Evolutionary conservation across 2,797 vertebrate species (phyloP).

Genomic region (Oryzias sinensis): DNA sequence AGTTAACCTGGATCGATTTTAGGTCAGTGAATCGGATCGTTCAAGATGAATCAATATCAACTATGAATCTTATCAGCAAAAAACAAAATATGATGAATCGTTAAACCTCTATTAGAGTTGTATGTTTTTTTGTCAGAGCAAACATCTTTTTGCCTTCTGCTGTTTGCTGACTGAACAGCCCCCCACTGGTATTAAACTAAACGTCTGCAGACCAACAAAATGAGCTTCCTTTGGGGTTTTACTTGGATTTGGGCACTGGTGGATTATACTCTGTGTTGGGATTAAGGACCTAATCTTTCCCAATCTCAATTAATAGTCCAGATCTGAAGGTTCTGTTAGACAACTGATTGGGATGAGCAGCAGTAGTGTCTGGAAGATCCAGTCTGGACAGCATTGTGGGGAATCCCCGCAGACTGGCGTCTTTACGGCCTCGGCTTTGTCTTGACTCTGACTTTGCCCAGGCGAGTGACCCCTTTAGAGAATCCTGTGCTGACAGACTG

Average conservation of each 20-base stretch:
- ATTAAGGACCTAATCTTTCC: conserved; percentile 80
- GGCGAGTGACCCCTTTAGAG: conserved; percentile 42
- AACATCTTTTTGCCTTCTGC: conserved; percentile 4
- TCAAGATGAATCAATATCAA: too few species aligned
- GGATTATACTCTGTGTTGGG: conserved; percentile 81
- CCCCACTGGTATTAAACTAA: conserved; percentile 35
- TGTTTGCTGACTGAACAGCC: conserved; percentile 39
- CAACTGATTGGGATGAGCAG: conserved; percentile 74
- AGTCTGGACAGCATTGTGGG: conserved; percentile 37
- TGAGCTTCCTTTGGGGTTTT: conserved; percentile 60
- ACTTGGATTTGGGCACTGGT: conserved; percentile 72
- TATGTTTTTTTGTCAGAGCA: conserved; percentile 8
- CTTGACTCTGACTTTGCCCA: conserved; percentile 31
- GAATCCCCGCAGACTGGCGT: conserved; percentile 53
- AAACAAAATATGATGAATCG: too few species aligned
- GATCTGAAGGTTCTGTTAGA: conserved; percentile 52
- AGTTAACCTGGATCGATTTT: too few species aligned
- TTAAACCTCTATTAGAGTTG: background rate
- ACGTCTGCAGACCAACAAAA: conserved; percentile 44
- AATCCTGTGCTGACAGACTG: conserved; percentile 20
- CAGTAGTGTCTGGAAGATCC: conserved; percentile 48
- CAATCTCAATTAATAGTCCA: conserved; percentile 70
- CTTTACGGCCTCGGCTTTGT: conserved; percentile 46
- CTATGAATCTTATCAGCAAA: too few species aligned
- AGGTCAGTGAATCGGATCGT: too few species aligned